These are phyloP conservation scores for Drosophila hydei DNA, from an alignment of 1,140 invertebrate genomes.

Conservation along the genomic window DNA sequence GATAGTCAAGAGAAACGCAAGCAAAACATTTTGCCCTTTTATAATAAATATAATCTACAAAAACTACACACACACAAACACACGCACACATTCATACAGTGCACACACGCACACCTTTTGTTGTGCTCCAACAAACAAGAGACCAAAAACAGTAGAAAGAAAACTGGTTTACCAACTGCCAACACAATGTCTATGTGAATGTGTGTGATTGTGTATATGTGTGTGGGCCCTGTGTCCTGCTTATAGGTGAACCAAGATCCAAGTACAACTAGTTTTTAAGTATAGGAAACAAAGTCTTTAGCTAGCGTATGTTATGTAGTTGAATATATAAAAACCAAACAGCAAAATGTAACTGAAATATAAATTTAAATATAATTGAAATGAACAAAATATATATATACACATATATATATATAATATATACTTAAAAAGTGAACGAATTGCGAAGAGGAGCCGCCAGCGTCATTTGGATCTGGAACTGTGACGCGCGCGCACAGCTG, in stretches of 20 bases:
- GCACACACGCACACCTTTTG: slow-evolving; percentile 68
- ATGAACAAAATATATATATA: slow-evolving; percentile 13
- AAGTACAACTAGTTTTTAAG: slow-evolving; percentile 58
- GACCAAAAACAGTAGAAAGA: slow-evolving; percentile 35
- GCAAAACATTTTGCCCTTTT: slow-evolving; percentile 23
- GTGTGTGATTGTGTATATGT: background rate
- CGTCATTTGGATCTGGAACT: slow-evolving; percentile 30
- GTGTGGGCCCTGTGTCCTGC: slow-evolving; percentile 20
- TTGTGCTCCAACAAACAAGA: slow-evolving; percentile 51
- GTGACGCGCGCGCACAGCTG: slow-evolving; percentile 46
- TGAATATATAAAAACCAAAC: slow-evolving; percentile 8
- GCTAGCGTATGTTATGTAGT: slow-evolving; percentile 38
- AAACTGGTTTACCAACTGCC: slow-evolving; percentile 79
- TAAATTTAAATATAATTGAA: slow-evolving; percentile 38
- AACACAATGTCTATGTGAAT: slow-evolving; percentile 1
- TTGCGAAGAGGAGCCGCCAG: slow-evolving; percentile 1
- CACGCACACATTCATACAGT: slow-evolving; percentile 27
- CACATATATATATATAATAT: slow-evolving; percentile 5
- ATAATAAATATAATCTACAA: slow-evolving; percentile 8
- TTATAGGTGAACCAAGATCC: slow-evolving; percentile 19
- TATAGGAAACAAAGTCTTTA: slow-evolving; percentile 28
- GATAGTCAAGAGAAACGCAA: slow-evolving; percentile 33
- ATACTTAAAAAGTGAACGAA: slow-evolving; percentile 30
- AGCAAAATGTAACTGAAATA: slow-evolving; percentile 5
- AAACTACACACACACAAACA: slow-evolving; percentile 36